Base-by-base conservation (phyloP, 2,113 vertebrate species). In the Phocoena phocoena region DNA sequence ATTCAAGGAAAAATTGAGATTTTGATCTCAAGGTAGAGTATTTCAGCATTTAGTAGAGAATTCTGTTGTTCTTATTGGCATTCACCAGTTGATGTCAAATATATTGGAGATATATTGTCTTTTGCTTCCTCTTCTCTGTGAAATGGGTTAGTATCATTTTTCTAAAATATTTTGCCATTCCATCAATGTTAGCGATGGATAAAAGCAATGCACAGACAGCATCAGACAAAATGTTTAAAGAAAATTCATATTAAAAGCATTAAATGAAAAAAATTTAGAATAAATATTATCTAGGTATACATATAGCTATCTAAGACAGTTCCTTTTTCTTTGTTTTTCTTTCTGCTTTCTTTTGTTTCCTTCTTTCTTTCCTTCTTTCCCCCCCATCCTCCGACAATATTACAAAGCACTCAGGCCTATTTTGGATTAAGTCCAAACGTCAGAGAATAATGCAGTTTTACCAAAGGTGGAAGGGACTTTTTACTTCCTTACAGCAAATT, bases 391-490 rank as follows among this genome's bases (percentile, higher is more conserved):
- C 7, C 38, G 14, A 97, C 98, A 97, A 89, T 97, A 98, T 97
- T 90, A 97, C 81, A 93, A 97, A 97, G 83, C 71, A 95, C 58
- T 95, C 81, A 60, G 76, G 47, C 63, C 91, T 96, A 53, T 97
- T 98, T 97, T 97, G 97, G 97, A 98, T 98, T 97, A 96, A 98
- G 96, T 97, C 93, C 95, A 97, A 98, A 98, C 82, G 93, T 98
- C 93, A 97, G 36, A 98, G 97, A 98, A 98, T 95, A 97, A 97
- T 92, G 84, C 95, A 96, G 21, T 95, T 98, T 98, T 98, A 97
- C 93, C 62, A 95, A 98, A 97, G 96, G 97, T 97, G 70, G 92
- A 98, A 98, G 79, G 91, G 58, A 95, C 76, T 68, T 73, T 96
- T 94, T 77, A 94, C 93, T 96, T 98, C 88, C 93, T 97, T 79